Base-by-base conservation (phyloP, 1,140 invertebrate species). In the Conopomorpha cramerella region DNA sequence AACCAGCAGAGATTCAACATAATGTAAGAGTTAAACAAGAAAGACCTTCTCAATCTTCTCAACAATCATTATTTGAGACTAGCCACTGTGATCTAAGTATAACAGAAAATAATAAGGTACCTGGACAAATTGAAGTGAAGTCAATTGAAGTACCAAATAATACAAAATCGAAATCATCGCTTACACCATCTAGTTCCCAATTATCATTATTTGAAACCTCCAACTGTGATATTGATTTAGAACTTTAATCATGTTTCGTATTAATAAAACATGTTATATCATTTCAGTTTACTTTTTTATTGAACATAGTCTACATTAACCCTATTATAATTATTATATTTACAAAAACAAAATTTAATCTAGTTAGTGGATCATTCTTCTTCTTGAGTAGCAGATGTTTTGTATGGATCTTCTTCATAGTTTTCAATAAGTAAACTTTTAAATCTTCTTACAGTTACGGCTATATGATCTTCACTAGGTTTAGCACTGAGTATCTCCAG, bases 391-490 rank as follows among this genome's bases (percentile, higher is more conserved):
- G 42, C 43, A 31, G 50, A 49, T 15, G 8, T 15, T 49, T 68
- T 71, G 30, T 63, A 60, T 26, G 68, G 68, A 34, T 71, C 66
- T 28, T 37, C 23, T 44, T 77, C 53, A 63, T 87, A 86, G 60
- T 86, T 80, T 45, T 86, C 84, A 45, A 88, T 79, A 3, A 81
- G 63, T 33, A 87, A 66, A 39, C 60, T 77, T 55, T 84, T 86
- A 44, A 80, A 82, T 45, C 80, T 71, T 44, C 81, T 68, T 10
- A 85, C 54, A 62, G 82, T 84, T 1, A 84, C 45, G 31, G 39
- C 37, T 19, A 85, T 67, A 14, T 23, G 51, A 8, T 82, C 79
- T 41, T 70, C 65, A 42, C 74, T 61, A 11, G 54, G 46, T 15
- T 44, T 42, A 13, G 72, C 59, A 39, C 72, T 73, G 28, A 86